These are phyloP conservation scores for Drosophila hydei DNA, from an alignment of 1,140 invertebrate species.

Conservation along the genomic window DNA sequence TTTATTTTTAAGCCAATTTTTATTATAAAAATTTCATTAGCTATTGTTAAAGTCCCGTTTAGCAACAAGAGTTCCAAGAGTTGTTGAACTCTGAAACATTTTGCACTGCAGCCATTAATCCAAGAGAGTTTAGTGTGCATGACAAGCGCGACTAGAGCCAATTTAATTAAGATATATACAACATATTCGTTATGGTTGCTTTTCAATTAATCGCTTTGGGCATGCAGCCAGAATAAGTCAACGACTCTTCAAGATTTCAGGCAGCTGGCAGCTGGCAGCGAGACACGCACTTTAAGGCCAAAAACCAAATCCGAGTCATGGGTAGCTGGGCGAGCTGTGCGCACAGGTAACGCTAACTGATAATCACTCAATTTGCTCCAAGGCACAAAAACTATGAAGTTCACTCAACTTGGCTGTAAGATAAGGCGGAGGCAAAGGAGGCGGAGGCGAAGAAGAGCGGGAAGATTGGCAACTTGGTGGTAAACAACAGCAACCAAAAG, in stretches of 20 bases:
- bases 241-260: conserved; percentile 38
- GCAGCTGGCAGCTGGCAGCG: conserved; percentile 41
- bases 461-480: neutral
- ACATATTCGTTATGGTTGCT: conserved; percentile 44
- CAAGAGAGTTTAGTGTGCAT: neutral
- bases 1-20: too few species aligned
- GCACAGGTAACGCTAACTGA: conserved; percentile 72
- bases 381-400: conserved; percentile 75
- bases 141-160: conserved; percentile 28
- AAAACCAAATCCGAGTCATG: conserved; percentile 13
- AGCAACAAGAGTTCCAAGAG: neutral
- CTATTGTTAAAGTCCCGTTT: too few species aligned
- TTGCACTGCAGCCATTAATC: conserved; percentile 34
- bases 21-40: too few species aligned
- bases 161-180: conserved; percentile 66
- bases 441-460: neutral
- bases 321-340: conserved; percentile 3
- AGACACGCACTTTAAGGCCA: conserved; percentile 52
- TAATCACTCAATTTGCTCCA: conserved; percentile 78
- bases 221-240: conserved; percentile 31
- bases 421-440: conserved; percentile 4
- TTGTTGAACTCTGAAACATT: neutral
- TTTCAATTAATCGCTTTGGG: conserved; percentile 41
- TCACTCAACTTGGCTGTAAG: conserved; percentile 67
- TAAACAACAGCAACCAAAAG: conserved; percentile 36